Evolutionary conservation across 2,888 invertebrate genomes (phyloP).

Genomic region (Drosophila borealis): DNA sequence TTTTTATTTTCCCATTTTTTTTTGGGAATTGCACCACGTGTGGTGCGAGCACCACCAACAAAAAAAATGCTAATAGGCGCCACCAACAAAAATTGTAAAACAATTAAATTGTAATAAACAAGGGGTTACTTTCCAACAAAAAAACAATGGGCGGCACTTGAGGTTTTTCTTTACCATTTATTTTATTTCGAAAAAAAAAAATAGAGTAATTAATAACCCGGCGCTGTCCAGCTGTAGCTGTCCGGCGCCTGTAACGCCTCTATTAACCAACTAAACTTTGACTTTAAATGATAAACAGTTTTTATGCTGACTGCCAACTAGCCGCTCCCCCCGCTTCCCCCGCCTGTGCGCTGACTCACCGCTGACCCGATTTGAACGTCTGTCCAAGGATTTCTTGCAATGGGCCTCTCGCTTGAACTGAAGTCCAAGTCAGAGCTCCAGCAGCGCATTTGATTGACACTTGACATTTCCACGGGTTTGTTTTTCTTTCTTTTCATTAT

Average conservation of each 20-base stretch:
- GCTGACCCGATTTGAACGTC: slow-evolving; percentile 18
- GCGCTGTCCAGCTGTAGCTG: slow-evolving; percentile 49
- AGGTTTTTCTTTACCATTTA: slow-evolving; percentile 27
- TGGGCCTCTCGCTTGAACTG: slow-evolving; percentile 11
- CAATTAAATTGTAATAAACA: slow-evolving; percentile 81
- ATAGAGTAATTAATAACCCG: slow-evolving; percentile 77
- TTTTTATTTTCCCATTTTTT: neutral
- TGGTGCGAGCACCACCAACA: slow-evolving; percentile 37
- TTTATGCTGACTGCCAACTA: slow-evolving; percentile 20
- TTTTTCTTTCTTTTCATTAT: neutral
- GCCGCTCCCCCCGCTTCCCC: neutral
- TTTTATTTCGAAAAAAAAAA: slow-evolving; percentile 32
- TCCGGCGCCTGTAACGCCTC: slow-evolving; percentile 66
- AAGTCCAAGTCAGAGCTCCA: slow-evolving; percentile 35
- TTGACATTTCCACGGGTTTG: slow-evolving; percentile 64
- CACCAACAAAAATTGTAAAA: slow-evolving; percentile 78
- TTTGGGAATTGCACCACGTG: slow-evolving; percentile 79
- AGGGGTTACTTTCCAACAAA: slow-evolving; percentile 28
- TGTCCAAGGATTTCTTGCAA: slow-evolving; percentile 58
- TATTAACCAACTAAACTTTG: slow-evolving; percentile 68
- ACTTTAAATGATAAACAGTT: slow-evolving; percentile 75
- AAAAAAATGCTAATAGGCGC: slow-evolving; percentile 73
- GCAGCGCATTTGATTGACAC: slow-evolving; percentile 76
- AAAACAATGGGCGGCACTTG: slow-evolving; percentile 73
- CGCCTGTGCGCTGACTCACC: slow-evolving; percentile 29